Evolutionary conservation across 2,888 invertebrate genomes (phyloP), one percentile per base, ranked within the genome.

Genomic region (Sarcophaga variegata): DNA sequence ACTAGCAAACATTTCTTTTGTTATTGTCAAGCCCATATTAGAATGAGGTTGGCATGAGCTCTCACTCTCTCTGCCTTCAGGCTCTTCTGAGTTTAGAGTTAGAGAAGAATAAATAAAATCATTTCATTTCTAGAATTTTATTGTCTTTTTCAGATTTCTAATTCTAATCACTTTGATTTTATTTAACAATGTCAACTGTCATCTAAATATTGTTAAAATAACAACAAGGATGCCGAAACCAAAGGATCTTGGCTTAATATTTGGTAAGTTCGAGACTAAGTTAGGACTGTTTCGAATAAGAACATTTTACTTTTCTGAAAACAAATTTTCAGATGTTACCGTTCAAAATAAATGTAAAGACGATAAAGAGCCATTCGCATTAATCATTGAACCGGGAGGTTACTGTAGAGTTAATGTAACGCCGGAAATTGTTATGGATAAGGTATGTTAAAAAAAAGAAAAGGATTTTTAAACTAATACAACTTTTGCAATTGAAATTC

Each of bases 171-270:
- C 12, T 37, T 8, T 71, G 5, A 64, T 77, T 14, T 70, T 59
- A 63, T 59, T 69, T n/a, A 22, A 25, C n/a, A n/a, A 49, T 25
- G n/a, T 66, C 2, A 47, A 64, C 17, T 71, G 71, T 12, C 3
- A 12, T 27, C 12, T 82, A 1, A 45, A n/a, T 62, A 75, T 90
- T 47, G 88, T 88, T 10, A 90, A 90, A 75, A 87, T 92, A 5
- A 84, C 88, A 45, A 89, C 91, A 25, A 90, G 93, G n/a, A 88
- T 90, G 10, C 92, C 93, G 0, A 91, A 81, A 6, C 90, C 90
- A 3, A 88, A 90, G 14, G 93, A 92, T 69, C 91, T 93, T 83
- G 93, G 93, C 0, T 81, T 93, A 22, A 90, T 92, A 78, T 93
- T 93, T 80, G 93, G 93, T 93, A 89, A 89, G 86, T 17, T 22